These are phyloP conservation scores for Rallus crepitans DNA, from an alignment of 2,797 vertebrate genomes.

Conservation along the genomic window DNA sequence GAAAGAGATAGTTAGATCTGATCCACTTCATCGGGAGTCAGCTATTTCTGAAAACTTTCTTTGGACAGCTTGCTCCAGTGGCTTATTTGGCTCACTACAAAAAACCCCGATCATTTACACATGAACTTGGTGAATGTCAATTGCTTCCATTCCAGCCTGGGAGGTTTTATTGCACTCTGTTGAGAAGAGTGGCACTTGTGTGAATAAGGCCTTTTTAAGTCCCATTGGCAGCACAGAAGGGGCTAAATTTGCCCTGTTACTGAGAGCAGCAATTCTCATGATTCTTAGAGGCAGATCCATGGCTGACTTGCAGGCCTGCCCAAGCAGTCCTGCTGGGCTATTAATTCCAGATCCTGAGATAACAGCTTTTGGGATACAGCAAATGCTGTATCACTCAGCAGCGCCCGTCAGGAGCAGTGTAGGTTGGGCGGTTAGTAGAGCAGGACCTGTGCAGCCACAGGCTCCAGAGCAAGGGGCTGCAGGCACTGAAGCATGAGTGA, in stretches of 20 bases:
- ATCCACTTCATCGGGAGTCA: background rate
- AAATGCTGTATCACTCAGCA: background rate
- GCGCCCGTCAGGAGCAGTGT: rapidly evolving
- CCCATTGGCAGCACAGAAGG: background rate
- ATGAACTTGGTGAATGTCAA: conserved; percentile 13
- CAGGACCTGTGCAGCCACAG: rapidly evolving
- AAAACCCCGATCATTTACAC: background rate
- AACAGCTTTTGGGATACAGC: background rate
- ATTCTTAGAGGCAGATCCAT: background rate
- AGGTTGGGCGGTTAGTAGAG: background rate
- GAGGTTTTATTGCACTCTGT: conserved; percentile 11
- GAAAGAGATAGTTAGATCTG: background rate
- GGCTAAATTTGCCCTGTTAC: background rate
- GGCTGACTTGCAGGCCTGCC: background rate
- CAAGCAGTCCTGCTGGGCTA: background rate
- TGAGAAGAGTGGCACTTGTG: background rate
- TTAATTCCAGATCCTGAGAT: background rate
- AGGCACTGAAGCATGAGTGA: background rate
- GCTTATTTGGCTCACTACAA: background rate
- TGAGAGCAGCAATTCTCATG: background rate
- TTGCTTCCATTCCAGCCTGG: conserved; percentile 1
- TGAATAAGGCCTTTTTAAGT: background rate
- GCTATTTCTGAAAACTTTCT: background rate
- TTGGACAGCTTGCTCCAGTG: background rate
- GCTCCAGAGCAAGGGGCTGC: background rate